Percentiles rank a stretch among this genome's conserved stretches.
Evolutionary conservation across 1,140 invertebrate genomes (phyloP).

Genomic region (Drosophila orena): DNA sequence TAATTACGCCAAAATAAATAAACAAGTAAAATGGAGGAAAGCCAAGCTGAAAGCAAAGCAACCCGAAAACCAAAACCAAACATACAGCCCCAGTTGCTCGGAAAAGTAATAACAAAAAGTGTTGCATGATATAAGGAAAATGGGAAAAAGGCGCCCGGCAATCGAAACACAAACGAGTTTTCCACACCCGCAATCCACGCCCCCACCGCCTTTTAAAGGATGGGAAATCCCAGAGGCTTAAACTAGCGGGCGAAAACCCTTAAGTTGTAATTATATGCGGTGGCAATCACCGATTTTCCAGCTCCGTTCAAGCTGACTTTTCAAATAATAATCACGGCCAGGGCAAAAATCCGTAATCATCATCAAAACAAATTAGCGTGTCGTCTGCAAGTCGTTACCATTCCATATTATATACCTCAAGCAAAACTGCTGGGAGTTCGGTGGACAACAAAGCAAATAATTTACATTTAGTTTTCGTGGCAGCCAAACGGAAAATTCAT

Average conservation of each 20-base stretch:
- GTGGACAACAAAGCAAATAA: constrained; percentile 56
- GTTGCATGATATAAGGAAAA: constrained; percentile 36
- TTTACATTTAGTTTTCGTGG: constrained; percentile 69
- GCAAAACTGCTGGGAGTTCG: not conserved
- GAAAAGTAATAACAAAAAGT: constrained; percentile 47
- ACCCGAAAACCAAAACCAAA: constrained; percentile 57
- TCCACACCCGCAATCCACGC: not conserved
- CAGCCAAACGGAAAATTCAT: constrained; percentile 59
- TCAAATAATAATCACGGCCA: constrained; percentile 53
- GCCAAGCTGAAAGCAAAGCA: constrained; percentile 59
- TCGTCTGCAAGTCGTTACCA: constrained; percentile 62
- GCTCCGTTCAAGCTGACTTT: constrained; percentile 8
- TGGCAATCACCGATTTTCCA: constrained; percentile 34
- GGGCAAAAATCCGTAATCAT: constrained; percentile 39
- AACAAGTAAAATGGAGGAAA: constrained; percentile 64
- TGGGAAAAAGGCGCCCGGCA: not conserved
- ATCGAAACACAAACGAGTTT: constrained; percentile 44
- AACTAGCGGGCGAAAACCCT: constrained; percentile 25
- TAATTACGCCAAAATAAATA: constrained; percentile 80
- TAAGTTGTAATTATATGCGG: constrained; percentile 66
- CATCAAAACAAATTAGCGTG: constrained; percentile 70
- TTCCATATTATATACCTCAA: constrained; percentile 1
- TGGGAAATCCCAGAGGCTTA: constrained; percentile 24
- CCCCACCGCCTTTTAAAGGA: not conserved
- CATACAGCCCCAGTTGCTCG: constrained; percentile 23